These are phyloP conservation scores for Epirrhoe alternata DNA, from an alignment of 2,888 invertebrate species.

Conservation along the genomic window DNA sequence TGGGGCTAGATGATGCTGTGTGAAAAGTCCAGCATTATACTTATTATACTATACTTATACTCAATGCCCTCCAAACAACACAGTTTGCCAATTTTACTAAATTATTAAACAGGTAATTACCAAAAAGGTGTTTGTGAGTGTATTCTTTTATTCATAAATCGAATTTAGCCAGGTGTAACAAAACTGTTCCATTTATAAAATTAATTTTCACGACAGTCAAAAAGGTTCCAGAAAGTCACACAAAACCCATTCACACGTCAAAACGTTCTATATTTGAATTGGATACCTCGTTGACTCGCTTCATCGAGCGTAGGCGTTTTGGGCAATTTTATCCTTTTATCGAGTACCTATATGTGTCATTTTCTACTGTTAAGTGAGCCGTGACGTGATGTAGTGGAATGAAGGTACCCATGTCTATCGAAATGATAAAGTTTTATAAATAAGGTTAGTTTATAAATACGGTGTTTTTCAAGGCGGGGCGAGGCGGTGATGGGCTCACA, in stretches of 20 bases:
- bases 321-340: not conserved
- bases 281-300: not conserved
- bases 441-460: too few relatives aligned
- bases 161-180: not conserved
- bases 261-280: not conserved
- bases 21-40: too few relatives aligned
- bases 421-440: too few relatives aligned
- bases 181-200: not conserved
- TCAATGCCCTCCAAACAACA: too few relatives aligned
- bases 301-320: not conserved
- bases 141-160: too few relatives aligned
- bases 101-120: too few relatives aligned
- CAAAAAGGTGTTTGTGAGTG: too few relatives aligned
- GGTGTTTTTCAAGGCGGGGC: too few relatives aligned
- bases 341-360: not conserved
- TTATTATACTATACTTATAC: too few relatives aligned
- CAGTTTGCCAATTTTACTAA: too few relatives aligned
- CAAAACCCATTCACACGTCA: not conserved
- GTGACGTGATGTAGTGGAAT: not conserved
- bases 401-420: not conserved
- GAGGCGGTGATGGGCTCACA: too few relatives aligned
- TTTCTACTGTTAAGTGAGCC: not conserved
- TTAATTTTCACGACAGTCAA: not conserved
- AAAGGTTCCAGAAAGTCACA: not conserved
- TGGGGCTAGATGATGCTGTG: too few relatives aligned